phyloP scores from a whole-genome alignment of 2,113 vertebrate genomes.

The Girardinichthys multiradiatus region DNA sequence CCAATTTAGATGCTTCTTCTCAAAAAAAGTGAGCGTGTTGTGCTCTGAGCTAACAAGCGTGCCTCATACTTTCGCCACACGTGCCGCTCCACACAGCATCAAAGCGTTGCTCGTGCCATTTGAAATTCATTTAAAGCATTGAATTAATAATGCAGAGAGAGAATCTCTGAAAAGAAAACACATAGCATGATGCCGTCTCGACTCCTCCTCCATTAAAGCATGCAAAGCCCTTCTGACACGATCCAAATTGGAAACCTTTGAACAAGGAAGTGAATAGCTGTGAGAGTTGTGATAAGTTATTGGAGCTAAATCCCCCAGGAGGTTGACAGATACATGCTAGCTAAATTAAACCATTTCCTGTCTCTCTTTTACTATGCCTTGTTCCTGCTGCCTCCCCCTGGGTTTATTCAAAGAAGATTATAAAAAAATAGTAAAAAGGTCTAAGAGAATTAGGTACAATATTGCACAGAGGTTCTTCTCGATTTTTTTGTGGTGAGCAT shows the following conservation, averaged over 20 bases:
- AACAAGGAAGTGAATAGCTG: slow-evolving; percentile 30
- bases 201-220: slow-evolving; percentile 60
- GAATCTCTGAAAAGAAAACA: slow-evolving; percentile 58
- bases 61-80: slow-evolving; percentile 15
- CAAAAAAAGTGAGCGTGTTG: slow-evolving; percentile 37
- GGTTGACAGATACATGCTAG: slow-evolving; percentile 31
- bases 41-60: slow-evolving; percentile 32
- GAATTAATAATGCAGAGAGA: slow-evolving; percentile 78
- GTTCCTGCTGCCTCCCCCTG: not conserved
- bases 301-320: slow-evolving; percentile 42
- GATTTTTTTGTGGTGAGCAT: not conserved
- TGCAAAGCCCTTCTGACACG: slow-evolving; percentile 47
- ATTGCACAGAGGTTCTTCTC: not conserved
- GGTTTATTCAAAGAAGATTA: slow-evolving; percentile 2
- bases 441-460: not conserved
- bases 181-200: slow-evolving; percentile 38
- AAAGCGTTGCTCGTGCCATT: slow-evolving; percentile 65
- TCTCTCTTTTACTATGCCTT: slow-evolving; percentile 8
- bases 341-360: slow-evolving; percentile 58
- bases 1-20: slow-evolving; percentile 52
- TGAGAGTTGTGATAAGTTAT: slow-evolving; percentile 34
- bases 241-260: slow-evolving; percentile 55
- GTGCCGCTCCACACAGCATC: slow-evolving; percentile 62
- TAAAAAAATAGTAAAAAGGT: slow-evolving; percentile 1
- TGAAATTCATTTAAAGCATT: slow-evolving; percentile 78